Conservation (phyloP, 35 echinoderm and acorn worm genomes). For the Apostichopus japonicus region DNA sequence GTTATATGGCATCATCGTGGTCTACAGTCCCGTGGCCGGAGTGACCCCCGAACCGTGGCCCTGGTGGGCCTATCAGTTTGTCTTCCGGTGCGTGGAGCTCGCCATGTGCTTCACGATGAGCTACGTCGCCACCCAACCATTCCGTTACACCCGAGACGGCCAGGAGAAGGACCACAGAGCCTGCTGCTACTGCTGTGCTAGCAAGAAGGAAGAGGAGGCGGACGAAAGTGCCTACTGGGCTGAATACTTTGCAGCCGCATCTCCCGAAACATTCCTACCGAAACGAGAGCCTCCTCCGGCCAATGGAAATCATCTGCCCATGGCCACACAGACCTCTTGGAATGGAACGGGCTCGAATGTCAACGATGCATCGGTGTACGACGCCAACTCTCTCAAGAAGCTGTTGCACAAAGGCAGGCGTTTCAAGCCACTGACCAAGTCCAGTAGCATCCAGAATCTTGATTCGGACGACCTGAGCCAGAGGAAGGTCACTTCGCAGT, state of each 20-base stretch:
- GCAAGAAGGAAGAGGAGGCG: background rate
- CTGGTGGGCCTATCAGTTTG: conserved; percentile 91
- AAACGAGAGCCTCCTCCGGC: background rate
- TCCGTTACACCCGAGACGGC: conserved; percentile 81
- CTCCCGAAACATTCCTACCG: conserved; percentile 29
- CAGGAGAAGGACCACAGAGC: conserved; percentile 57
- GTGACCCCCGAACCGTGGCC: conserved; percentile 90
- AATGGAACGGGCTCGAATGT: background rate
- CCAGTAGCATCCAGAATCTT: background rate
- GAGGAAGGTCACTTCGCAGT: conserved; percentile 31
- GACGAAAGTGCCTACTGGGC: conserved; percentile 15
- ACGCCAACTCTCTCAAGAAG: conserved; percentile 15
- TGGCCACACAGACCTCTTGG: background rate
- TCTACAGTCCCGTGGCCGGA: conserved; percentile 80
- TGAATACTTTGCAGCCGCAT: conserved; percentile 32
- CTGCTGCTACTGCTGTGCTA: background rate
- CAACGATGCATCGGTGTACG: conserved; percentile 9
- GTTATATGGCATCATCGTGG: conserved; percentile 87
- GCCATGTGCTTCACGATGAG: conserved; percentile 94
- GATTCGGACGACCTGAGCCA: background rate
- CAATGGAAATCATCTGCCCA: background rate
- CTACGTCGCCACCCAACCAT: conserved; percentile 96
- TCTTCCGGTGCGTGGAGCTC: conserved; percentile 84
- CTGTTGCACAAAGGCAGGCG: conserved; percentile 30
- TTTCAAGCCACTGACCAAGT: background rate